Base-by-base conservation (phyloP, 2,113 vertebrate genomes). In the Malurus melanocephalus region DNA sequence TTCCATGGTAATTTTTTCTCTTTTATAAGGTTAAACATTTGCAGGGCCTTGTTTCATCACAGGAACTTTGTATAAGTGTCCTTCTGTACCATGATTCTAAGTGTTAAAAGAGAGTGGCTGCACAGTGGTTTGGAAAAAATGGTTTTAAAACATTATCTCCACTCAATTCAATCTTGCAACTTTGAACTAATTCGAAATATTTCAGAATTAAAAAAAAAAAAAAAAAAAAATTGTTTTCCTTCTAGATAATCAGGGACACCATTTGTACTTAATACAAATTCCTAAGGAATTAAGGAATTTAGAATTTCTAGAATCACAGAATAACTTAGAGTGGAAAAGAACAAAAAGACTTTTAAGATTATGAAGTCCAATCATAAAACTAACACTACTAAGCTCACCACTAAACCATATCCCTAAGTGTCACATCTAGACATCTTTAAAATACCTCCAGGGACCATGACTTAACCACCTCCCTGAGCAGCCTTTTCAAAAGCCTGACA, bases 371-470 rank as follows among this genome's bases (percentile, higher is more conserved):
- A 8, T 20, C 33, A 26, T 49, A 71, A 42, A 71, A 42, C 30
- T 56, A 49, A 35, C 30, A 57, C 11, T 49, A 13, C 33, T 30
- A 64, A 42, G 6, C 3, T 16, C 21, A 64, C 24, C 59, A 52
- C n/a, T 59, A 38, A 72, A 21, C 23, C n/a, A 45, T n/a, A 32
- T 24, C 23, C 16, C 3, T 24, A 24, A 60, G 11, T 40, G 53
- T 46, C n/a, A 30, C 20, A 52, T 52, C 38, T 46, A 18, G 4
- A 21, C 5, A 14, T 52, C 19, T 60, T 59, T 46, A 53, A 66
- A 66, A 46, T 52, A 18, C 3, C 13, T 53, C 16, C 23, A 40
- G 21, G 6, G 20, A 30, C 30, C 0, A 0, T n/a, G n/a, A 20
- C 23, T 80, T 51, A 59, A 17, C 13, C 16, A 17, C 7, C 17